Base-by-base conservation (phyloP, 1,140 invertebrate genomes). In the Bombus superbus region DNA sequence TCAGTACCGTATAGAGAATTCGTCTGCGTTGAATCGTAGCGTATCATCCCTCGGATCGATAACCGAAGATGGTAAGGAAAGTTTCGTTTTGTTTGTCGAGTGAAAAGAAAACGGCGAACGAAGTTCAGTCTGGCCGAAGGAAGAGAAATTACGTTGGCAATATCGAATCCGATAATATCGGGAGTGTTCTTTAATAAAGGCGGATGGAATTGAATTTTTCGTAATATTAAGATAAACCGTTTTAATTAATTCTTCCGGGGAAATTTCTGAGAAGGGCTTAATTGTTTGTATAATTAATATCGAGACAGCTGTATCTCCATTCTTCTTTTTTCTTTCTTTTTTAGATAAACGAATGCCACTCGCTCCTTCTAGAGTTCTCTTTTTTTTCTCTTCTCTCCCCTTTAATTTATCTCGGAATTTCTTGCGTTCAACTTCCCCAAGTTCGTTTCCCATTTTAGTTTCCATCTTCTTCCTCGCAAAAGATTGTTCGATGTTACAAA, bases 261-360 rank as follows among this genome's bases (percentile, higher is more conserved):
- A 44, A 62, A n/a, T 69, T 72, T 42, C 18, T 25, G 18, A 15
- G 42, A 25, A 9, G 25, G 28, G 3, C 18, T 72, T 42, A 35
- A 72, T 73, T 73, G 25, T 81, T 72, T 72, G 64, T 44, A 69
- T 68, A 72, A 59, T 81, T 81, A 71, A 81, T 57, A 71, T 79
- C 64, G 42, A 69, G 13, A 2, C 15, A 25, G 35, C 22, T 32
- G 2, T 71, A 32, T 22, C 28, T 38, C 4, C 42, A 4, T 6
- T 44, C 64, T 32, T 38, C 11, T 5, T 40, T 0, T 40, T 64
- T 13, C 22, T 64, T 18, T 25, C 25, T n/a, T 25, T 13, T 44
- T 32, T 15, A 13, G 18, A 44, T 5, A n/a, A 40, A 72, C 10
- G 28, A 42, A 11, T 15, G 11, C 25, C 28, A 68, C n/a, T 28